Evolutionary conservation across 2,888 invertebrate genomes (phyloP).

Genomic region (Mimas tiliae): DNA sequence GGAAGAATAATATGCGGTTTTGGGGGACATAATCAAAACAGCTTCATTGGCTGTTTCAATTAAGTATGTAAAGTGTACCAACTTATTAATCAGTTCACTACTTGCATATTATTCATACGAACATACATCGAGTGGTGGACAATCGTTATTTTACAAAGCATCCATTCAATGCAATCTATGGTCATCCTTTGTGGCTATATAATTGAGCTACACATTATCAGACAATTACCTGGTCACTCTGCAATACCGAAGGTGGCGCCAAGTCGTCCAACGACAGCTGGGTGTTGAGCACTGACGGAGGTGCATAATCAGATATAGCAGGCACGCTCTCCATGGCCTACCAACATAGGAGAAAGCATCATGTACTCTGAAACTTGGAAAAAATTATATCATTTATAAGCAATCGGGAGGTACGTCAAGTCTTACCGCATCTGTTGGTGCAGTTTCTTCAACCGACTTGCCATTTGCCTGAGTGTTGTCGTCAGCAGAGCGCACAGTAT

Average conservation of each 20-base stretch:
- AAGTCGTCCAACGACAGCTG: slow-evolving; percentile 81
- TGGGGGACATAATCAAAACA: too few species aligned
- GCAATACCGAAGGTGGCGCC: slow-evolving; percentile 80
- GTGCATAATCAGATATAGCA: slow-evolving; percentile 72
- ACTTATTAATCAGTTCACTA: too few species aligned
- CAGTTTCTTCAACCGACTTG: slow-evolving; percentile 41
- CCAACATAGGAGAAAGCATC: background rate
- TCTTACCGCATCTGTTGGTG: slow-evolving; percentile 38
- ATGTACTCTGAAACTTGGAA: background rate
- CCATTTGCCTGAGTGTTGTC: slow-evolving; percentile 37
- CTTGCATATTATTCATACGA: too few species aligned
- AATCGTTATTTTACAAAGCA: too few species aligned
- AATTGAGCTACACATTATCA: background rate
- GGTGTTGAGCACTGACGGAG: slow-evolving; percentile 80
- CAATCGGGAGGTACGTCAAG: too few species aligned
- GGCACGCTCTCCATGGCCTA: slow-evolving; percentile 56
- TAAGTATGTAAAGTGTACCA: too few species aligned
- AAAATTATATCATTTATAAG: background rate
- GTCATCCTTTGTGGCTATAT: too few species aligned
- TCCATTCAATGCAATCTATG: too few species aligned
- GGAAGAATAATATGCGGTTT: too few species aligned
- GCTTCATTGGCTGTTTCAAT: too few species aligned
- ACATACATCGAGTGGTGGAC: too few species aligned
- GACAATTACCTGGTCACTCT: slow-evolving; percentile 71
- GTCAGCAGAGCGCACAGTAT: slow-evolving; percentile 71